Percentiles rank a stretch among this genome's conserved stretches.
Conservation (phyloP, 2,888 invertebrate genomes). For the Phania funesta region DNA sequence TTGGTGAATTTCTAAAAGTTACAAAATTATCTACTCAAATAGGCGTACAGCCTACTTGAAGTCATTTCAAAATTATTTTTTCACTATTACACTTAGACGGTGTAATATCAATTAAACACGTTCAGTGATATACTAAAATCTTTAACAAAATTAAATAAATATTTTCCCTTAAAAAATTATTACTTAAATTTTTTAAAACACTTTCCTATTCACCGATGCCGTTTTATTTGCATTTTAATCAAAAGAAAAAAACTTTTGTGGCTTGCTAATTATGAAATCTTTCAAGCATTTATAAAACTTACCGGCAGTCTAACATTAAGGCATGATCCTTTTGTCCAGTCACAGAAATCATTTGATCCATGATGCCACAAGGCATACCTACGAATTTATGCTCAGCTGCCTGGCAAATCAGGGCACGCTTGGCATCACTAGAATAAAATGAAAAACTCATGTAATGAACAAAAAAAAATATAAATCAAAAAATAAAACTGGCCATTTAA, state of each 20-base stretch:
- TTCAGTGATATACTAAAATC: too few relatives aligned
- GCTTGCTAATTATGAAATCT: not conserved
- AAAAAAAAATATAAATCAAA: constrained; percentile 39
- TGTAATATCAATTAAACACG: too few relatives aligned
- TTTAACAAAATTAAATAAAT: too few relatives aligned
- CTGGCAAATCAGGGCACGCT: constrained; percentile 92
- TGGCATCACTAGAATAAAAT: constrained; percentile 80
- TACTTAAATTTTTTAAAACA: too few relatives aligned
- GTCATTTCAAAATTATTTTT: too few relatives aligned
- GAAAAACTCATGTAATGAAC: constrained; percentile 25
- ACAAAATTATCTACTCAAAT: too few relatives aligned
- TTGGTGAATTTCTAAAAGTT: too few relatives aligned
- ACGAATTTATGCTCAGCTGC: constrained; percentile 96
- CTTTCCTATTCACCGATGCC: too few relatives aligned
- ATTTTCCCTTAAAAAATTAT: too few relatives aligned
- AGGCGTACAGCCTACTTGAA: too few relatives aligned
- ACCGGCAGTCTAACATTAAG: constrained; percentile 94
- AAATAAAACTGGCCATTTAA: constrained; percentile 17
- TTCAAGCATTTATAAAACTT: constrained; percentile 68
- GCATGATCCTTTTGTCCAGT: constrained; percentile 90
- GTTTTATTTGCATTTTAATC: not conserved
- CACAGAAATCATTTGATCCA: constrained; percentile 96
- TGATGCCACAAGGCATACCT: constrained; percentile 94
- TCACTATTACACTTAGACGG: too few relatives aligned
- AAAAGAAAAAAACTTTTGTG: too few relatives aligned